phyloP scores from a whole-genome alignment of 2,113 vertebrate species.

The Abramis brama region DNA sequence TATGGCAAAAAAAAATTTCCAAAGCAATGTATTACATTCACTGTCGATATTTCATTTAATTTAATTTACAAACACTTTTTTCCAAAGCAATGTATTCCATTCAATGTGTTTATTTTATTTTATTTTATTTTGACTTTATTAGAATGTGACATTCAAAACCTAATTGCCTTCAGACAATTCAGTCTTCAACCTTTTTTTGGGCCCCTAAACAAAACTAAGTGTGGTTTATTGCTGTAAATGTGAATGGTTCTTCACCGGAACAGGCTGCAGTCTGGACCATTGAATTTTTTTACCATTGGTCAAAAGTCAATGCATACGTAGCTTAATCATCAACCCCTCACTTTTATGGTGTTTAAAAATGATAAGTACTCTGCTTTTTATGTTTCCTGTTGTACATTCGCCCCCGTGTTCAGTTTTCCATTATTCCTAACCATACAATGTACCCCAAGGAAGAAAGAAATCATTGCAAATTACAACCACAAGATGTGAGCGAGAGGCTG shows the following conservation, averaged over 20 bases:
- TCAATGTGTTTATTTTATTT: too few species aligned
- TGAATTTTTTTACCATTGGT: background rate
- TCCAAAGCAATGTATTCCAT: too few species aligned
- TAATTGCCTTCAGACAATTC: too few species aligned
- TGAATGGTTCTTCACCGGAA: background rate
- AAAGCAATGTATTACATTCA: too few species aligned
- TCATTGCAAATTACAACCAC: constrained; percentile 14
- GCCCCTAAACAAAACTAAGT: background rate
- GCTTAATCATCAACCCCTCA: background rate
- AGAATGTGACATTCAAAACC: too few species aligned
- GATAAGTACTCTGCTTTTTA: background rate
- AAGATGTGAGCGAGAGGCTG: constrained; percentile 22
- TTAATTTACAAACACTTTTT: too few species aligned
- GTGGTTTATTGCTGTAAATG: background rate
- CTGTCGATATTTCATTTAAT: too few species aligned
- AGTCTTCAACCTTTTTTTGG: too few species aligned
- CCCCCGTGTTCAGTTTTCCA: background rate
- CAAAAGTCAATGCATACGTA: background rate
- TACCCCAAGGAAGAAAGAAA: background rate
- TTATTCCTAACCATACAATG: background rate
- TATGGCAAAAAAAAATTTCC: too few species aligned
- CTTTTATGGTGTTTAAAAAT: background rate
- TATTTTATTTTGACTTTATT: too few species aligned
- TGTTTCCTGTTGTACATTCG: background rate
- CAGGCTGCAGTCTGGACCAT: background rate